Base-by-base conservation (phyloP, 2,113 vertebrate genomes). In the Eptesicus fuscus region DNA sequence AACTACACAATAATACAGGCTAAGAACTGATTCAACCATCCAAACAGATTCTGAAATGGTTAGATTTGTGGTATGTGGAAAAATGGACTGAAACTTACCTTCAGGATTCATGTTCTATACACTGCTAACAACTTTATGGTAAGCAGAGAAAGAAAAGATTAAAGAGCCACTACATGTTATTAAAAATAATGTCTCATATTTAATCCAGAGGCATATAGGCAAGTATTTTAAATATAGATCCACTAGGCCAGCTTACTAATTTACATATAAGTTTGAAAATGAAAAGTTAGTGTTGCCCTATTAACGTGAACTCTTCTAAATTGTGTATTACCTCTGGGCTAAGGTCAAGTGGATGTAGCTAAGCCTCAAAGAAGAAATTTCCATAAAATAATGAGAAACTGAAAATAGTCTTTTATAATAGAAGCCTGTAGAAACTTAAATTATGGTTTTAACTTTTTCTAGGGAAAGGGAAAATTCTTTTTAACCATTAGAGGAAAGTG, bases 291-390 rank as follows among this genome's bases (percentile, higher is more conserved):
- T 83, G 32, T 94, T 92, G 71, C 28, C 47, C 42, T 86, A 70
- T 61, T 40, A 89, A 76, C 37, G 35, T 83, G 78, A 96, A 83
- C 14, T 69, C 67, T 91, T 94, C 80, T 93, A 95, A 84, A 90
- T 88, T 96, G 53, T 73, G 1, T 67, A 88, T 96, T 53, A 77
- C 40, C 59, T 88, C 83, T 94, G 65, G 18, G 42, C 79, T 93
- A 91, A 97, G 77, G 71, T 88, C 77, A 94, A 93, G 61, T 56
- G 20, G 37, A 95, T 91, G 25, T 69, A 94, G 71, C 73, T 93
- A 92, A 94, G 25, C 9, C 91, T 92, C 91, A 94, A 95, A 95
- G 63, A 88, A 93, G 47, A 91, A 88, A 96, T 93, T 84, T 95
- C 51, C 67, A 85, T 90, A 88, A 96, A 96, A 93, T 84, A 92